A percentile compares a stretch with the other conserved stretches of the same genome.
Evolutionary conservation across 1,140 invertebrate species (phyloP).

Genomic region (Rhyzopertha dominica): DNA sequence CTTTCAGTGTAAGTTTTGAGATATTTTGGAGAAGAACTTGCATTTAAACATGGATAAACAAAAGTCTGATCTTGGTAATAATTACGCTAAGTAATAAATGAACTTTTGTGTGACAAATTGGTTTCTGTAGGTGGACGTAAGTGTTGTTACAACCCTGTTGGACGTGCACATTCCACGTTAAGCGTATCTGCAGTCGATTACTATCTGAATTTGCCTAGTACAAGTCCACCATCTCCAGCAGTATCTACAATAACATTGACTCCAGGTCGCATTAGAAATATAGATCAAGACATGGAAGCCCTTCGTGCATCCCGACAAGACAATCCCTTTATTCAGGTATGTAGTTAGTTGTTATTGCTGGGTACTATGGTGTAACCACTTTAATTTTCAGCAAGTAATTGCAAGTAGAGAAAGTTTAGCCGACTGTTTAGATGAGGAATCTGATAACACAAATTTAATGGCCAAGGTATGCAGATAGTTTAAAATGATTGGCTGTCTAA

Average conservation of each 20-base stretch:
- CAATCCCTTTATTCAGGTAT: slow-evolving; percentile 74
- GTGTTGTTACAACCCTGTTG: slow-evolving; percentile 26
- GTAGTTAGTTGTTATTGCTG: slow-evolving; percentile 5
- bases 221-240: slow-evolving; percentile 38
- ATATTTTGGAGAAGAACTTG: no score
- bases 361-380: slow-evolving; percentile 4
- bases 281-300: slow-evolving; percentile 79
- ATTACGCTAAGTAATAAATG: no score
- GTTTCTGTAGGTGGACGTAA: slow-evolving; percentile 1
- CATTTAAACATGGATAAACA: no score
- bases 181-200: slow-evolving; percentile 42
- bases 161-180: slow-evolving; percentile 39
- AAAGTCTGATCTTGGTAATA: no score
- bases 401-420: slow-evolving; percentile 71
- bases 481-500: neutral
- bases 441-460: slow-evolving; percentile 71
- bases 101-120: no score
- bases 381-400: slow-evolving; percentile 56
- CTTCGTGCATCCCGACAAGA: slow-evolving; percentile 72
- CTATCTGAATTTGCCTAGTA: slow-evolving; percentile 37
- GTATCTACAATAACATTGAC: slow-evolving; percentile 62
- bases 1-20: no score
- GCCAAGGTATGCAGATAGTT: slow-evolving; percentile 53
- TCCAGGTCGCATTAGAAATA: slow-evolving; percentile 68
- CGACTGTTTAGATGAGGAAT: slow-evolving; percentile 65